phyloP scores from a whole-genome alignment of 2,888 invertebrate species.

The Strigamia maritima region DNA sequence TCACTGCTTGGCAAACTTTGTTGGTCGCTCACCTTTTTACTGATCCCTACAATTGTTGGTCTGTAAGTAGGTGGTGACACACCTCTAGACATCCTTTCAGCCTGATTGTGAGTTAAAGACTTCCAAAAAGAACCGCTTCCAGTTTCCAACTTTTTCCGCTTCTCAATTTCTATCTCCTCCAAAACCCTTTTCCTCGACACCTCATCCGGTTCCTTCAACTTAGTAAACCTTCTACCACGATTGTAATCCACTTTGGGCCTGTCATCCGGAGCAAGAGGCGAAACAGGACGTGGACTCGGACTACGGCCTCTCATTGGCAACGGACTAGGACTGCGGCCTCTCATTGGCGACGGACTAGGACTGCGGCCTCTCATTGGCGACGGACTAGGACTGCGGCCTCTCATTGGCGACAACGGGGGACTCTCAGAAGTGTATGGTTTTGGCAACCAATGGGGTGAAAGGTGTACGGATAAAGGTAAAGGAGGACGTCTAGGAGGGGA shows the following conservation, averaged over 20 bases:
- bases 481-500: constrained; percentile 36
- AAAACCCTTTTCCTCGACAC: neutral
- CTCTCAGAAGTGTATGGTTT: constrained; percentile 9
- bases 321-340: too few relatives aligned
- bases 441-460: neutral
- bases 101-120: neutral
- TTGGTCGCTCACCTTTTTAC: neutral
- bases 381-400: neutral
- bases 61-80: neutral
- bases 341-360: too few relatives aligned
- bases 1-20: constrained; percentile 12
- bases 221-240: neutral
- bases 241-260: neutral
- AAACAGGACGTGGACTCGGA: too few relatives aligned
- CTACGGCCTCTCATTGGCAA: too few relatives aligned
- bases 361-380: neutral
- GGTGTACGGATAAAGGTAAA: neutral
- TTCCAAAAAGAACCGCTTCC: neutral
- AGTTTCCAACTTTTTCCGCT: neutral
- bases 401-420: neutral
- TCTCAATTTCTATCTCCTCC: neutral
- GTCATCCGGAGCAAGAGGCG: too few relatives aligned
- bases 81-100: neutral
- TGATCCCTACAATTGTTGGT: neutral
- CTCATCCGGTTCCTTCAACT: neutral